Base-by-base conservation (phyloP, 2,113 vertebrate genomes). In the Alethe diademata region DNA sequence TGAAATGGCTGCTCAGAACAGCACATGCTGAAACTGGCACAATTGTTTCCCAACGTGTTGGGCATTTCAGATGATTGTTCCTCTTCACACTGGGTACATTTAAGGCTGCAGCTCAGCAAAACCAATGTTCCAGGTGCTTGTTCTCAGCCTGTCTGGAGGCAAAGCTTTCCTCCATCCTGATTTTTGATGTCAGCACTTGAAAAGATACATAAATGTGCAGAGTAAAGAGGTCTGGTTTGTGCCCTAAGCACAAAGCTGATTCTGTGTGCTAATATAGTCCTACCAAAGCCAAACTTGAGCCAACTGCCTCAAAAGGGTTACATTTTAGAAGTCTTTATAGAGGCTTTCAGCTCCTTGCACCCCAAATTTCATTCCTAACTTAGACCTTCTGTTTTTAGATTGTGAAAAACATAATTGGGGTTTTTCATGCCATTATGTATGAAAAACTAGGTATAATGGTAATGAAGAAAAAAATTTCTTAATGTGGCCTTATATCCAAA, bases 181-280 rank as follows among this genome's bases (percentile, higher is more conserved):
- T 11, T 45, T 42, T 13, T 54, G 5, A 33, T 51, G 51, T 64
- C 54, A 58, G 8, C 14, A 28, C 15, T 19, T 36, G 31, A 36
- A 70, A 71, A 15, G 22, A 40, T 8, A 51, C 0, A 0, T 35
- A 36, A n/a, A 76, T 4, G 2, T 33, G 15, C 6, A 42, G 45
- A 6, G 14, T 48, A 40, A 33, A 31, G 35, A 36, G 25, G 1
- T 50, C 14, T 67, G 31, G 4, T 75, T 71, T 62, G 19, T 78
- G 19, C 50, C n/a, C 26, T 31, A 18, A 47, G 12, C 26, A 56
- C n/a, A 20, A 38, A 29, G 31, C 6, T 45, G 31, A 28, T 50
- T 28, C 6, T 54, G 24, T 29, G 6, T 70, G 26, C 65, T 65
- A 26, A 12, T 29, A 26, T 3, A 18, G n/a, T 31, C 56, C 17